Conservation (phyloP, 2,797 vertebrate genomes). For the Alfaro cultratus region DNA sequence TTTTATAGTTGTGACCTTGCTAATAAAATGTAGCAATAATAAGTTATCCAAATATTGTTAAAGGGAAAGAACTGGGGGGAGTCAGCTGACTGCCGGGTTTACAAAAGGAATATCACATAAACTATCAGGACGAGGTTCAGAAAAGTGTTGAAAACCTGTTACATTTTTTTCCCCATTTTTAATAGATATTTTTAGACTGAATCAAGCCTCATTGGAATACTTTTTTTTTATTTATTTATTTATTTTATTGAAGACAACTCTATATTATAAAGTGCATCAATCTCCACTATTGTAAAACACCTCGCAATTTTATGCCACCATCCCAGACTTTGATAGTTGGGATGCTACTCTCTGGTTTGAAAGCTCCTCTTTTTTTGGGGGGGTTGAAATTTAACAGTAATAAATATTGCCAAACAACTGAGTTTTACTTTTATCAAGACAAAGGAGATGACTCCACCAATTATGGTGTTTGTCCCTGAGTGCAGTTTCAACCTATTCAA, state of each 20-base stretch:
- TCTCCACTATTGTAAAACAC: not conserved
- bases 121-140: too few species aligned
- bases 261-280: not conserved
- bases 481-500: not conserved
- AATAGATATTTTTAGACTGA: not conserved
- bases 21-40: too few species aligned
- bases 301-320: not conserved
- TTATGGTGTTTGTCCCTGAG: not conserved
- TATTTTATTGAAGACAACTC: not conserved
- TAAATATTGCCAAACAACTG: not conserved
- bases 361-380: not conserved
- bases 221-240: not conserved
- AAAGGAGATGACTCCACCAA: not conserved
- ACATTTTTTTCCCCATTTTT: not conserved
- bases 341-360: not conserved
- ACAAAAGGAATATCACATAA: too few species aligned
- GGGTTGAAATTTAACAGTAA: not conserved
- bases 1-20: too few species aligned
- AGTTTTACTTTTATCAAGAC: not conserved
- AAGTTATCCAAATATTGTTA: too few species aligned
- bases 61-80: too few species aligned
- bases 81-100: too few species aligned
- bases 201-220: not conserved
- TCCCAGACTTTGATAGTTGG: not conserved
- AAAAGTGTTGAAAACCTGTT: not conserved